phyloP scores from a whole-genome alignment of 2,797 vertebrate genomes.

The Lepilemur septentrionalis region DNA sequence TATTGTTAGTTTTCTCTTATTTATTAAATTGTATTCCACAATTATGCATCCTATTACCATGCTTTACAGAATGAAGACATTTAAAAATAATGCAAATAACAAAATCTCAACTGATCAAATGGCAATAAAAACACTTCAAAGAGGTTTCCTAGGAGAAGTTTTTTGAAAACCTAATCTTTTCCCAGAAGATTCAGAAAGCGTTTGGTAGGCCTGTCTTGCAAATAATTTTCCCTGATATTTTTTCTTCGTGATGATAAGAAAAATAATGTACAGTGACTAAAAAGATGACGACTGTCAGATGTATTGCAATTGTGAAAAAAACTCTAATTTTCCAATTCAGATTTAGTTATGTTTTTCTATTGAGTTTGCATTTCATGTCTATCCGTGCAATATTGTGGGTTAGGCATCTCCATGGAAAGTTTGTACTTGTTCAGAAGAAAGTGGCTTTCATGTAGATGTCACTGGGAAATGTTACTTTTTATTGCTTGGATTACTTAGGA shows the following conservation, averaged over 20 bases:
- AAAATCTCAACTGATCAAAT: neutral
- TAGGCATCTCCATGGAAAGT: neutral
- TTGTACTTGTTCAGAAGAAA: constrained; percentile 48
- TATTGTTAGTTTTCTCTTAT: constrained; percentile 25
- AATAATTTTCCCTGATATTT: constrained; percentile 15
- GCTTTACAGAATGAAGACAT: constrained; percentile 19
- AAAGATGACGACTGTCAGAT: neutral
- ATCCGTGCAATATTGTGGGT: neutral
- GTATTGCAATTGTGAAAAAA: constrained; percentile 11
- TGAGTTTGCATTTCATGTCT: neutral
- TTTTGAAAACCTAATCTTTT: constrained; percentile 8
- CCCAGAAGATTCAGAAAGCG: neutral
- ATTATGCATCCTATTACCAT: neutral
- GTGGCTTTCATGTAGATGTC: constrained; percentile 29
- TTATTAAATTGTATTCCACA: neutral
- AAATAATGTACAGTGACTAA: neutral
- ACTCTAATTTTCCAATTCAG: constrained; percentile 24
- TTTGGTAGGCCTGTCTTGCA: neutral
- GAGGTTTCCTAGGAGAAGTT: neutral
- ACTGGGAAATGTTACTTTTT: constrained; percentile 56
- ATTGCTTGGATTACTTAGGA: constrained; percentile 42
- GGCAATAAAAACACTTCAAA: constrained; percentile 40
- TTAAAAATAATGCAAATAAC: constrained; percentile 11
- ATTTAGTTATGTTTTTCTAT: neutral
- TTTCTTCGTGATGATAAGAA: neutral